Evolutionary conservation across 2,888 invertebrate species (phyloP), one percentile per base, ranked within the genome.

Genomic region (Campaea margaritaria): DNA sequence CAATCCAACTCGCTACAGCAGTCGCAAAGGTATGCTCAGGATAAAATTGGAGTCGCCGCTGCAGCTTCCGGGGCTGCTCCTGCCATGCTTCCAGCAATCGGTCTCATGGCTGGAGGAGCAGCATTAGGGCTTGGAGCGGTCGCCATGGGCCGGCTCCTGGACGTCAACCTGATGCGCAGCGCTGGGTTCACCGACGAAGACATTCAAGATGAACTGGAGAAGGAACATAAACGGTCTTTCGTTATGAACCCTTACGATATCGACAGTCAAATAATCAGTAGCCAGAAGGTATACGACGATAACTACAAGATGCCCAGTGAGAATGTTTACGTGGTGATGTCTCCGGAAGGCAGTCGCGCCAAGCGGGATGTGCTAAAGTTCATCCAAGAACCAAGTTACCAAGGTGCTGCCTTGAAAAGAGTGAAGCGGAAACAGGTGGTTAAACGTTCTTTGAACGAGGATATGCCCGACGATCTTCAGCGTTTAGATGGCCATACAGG

Each of bases 41-140:
- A 96, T 62, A 96, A 96, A 81, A 93, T 96, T 9, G 96, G 95
- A 1, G 93, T 94, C 2, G 93, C 95, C 1, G 93, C 95, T 0
- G 85, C 85, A 1, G 89, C 91, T 8, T 91, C 93, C 1, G 82
- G 92, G 0, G 93, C 94, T 0, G 94, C 94, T 0, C 89, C 89
- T 0, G 95, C 95, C 0, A 94, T 96, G 77, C 85, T 96, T 1
- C 96, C 96, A 14, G 96, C 96, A 0, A 86, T 96, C 16, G 96
- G 96, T 3, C 85, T 96, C 7, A 95, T 97, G 74, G 96, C 96
- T 10, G 96, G 96, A n/a, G 96, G 96, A 12, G 96, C 96, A 0
- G 96, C 96, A 1, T 83, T 96, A 21, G 96, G 96, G 0, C 93
- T 96, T n/a, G 96, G 96, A 5, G 96, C 96, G 0, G 96, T 96